phyloP scores from a whole-genome alignment of 2,888 invertebrate genomes.

The Pheosia gnoma region DNA sequence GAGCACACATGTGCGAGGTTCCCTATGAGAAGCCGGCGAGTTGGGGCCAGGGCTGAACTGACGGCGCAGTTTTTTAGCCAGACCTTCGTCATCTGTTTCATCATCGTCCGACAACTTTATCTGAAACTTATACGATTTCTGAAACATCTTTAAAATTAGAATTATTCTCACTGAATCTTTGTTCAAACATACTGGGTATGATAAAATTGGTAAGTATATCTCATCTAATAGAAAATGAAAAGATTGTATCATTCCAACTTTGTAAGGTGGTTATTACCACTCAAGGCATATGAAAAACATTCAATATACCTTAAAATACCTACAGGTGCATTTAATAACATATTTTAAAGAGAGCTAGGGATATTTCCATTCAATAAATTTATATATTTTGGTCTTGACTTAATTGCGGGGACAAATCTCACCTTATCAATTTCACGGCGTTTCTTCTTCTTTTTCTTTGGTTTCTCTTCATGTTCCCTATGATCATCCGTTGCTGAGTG shows the following conservation, averaged over 20 bases:
- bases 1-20: conserved; percentile 91
- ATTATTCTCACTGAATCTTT: neutral
- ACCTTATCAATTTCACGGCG: conserved; percentile 79
- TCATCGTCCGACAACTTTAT: conserved; percentile 77
- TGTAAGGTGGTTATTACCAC: no score
- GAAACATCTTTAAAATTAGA: conserved; percentile 4
- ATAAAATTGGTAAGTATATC: no score
- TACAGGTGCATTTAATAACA: neutral
- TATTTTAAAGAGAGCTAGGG: neutral
- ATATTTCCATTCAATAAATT: neutral
- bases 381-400: neutral
- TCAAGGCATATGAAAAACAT: no score
- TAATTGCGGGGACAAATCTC: conserved; percentile 15
- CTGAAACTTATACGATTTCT: conserved; percentile 36
- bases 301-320: no score
- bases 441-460: conserved; percentile 69
- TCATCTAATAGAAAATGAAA: no score
- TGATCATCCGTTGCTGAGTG: conserved; percentile 71
- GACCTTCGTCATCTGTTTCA: conserved; percentile 75
- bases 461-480: conserved; percentile 68
- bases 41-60: conserved; percentile 71
- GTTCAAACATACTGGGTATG: neutral
- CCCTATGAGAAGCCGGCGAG: conserved; percentile 87
- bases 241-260: no score
- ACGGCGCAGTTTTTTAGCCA: conserved; percentile 66